phyloP scores from a whole-genome alignment of 2,888 invertebrate species.

The Plagodis pulveraria region DNA sequence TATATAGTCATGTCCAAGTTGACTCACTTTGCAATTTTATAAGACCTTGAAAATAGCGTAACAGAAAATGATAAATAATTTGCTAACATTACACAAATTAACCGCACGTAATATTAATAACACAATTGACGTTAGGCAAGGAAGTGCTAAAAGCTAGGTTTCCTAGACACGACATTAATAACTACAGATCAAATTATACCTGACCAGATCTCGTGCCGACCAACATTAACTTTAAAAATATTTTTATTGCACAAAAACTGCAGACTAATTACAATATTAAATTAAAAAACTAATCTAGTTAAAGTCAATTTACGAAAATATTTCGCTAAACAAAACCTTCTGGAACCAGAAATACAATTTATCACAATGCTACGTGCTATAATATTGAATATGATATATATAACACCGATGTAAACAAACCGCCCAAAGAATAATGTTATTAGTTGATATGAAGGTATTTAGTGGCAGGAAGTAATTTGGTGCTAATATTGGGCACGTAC shows the following conservation, averaged over 20 bases:
- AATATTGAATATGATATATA: slow-evolving; percentile 7
- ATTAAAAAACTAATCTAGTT: not conserved
- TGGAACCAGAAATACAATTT: slow-evolving; percentile 18
- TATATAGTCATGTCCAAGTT: slow-evolving; percentile 2
- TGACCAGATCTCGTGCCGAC: slow-evolving; percentile 25
- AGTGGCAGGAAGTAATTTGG: slow-evolving; percentile 77
- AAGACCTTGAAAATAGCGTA: slow-evolving; percentile 18
- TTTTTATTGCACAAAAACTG: slow-evolving; percentile 16
- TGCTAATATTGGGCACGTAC: slow-evolving; percentile 74
- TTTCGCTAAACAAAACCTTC: slow-evolving; percentile 2
- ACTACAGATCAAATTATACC: slow-evolving; percentile 23
- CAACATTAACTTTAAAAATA: slow-evolving; percentile 3
- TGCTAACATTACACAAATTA: slow-evolving; percentile 33
- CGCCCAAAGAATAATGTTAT: slow-evolving; percentile 46
- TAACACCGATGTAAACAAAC: slow-evolving; percentile 18
- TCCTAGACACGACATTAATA: slow-evolving; percentile 23
- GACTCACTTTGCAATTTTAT: slow-evolving; percentile 5
- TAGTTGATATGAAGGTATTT: slow-evolving; percentile 53
- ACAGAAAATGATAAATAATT: slow-evolving; percentile 22
- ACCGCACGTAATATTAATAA: slow-evolving; percentile 28
- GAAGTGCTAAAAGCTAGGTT: slow-evolving; percentile 32
- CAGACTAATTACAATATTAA: not conserved
- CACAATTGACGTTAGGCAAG: slow-evolving; percentile 29
- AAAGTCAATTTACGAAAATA: slow-evolving; percentile 1
- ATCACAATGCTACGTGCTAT: slow-evolving; percentile 10